Percentiles rank a stretch among this genome's conserved stretches.
These are phyloP conservation scores for Diadophis punctatus DNA, from an alignment of 2,113 vertebrate species.

Conservation along the genomic window DNA sequence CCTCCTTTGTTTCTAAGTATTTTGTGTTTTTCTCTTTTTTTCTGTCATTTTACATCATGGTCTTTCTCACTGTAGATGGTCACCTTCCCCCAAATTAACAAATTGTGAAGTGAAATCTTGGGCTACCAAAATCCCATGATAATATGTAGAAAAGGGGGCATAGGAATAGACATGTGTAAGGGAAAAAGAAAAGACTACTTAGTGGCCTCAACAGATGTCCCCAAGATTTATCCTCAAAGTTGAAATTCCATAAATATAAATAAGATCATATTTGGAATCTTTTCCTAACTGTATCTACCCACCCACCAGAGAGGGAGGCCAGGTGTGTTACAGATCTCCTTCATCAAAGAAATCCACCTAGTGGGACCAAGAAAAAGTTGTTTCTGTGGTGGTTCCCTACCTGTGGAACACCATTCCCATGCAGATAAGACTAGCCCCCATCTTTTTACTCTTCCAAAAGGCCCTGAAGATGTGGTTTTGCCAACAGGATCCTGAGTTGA, in stretches of 20 bases:
- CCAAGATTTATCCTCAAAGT: not conserved
- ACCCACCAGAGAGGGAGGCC: not conserved
- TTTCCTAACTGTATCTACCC: not conserved
- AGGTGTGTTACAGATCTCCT: not conserved
- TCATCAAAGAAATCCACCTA: not conserved
- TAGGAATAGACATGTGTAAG: not conserved
- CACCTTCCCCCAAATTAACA: not conserved
- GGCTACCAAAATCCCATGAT: not conserved
- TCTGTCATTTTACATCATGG: not conserved
- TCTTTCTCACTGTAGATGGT: not conserved
- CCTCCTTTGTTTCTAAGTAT: not conserved
- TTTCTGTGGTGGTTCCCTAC: not conserved
- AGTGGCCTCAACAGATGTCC: not conserved
- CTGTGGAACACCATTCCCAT: not conserved
- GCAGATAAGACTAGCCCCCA: not conserved
- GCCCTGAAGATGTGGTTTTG: not conserved
- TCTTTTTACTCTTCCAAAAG: not conserved
- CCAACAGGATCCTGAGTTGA: not conserved
- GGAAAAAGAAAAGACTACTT: not conserved
- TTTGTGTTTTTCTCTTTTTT: not conserved
- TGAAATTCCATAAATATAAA: not conserved
- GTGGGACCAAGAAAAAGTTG: not conserved
- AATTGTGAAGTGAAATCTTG: not conserved
- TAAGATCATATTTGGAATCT: not conserved
- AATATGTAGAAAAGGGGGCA: not conserved